These are phyloP conservation scores for Cheiracanthium punctorium DNA, from an alignment of 2,888 invertebrate species.

Conservation along the genomic window DNA sequence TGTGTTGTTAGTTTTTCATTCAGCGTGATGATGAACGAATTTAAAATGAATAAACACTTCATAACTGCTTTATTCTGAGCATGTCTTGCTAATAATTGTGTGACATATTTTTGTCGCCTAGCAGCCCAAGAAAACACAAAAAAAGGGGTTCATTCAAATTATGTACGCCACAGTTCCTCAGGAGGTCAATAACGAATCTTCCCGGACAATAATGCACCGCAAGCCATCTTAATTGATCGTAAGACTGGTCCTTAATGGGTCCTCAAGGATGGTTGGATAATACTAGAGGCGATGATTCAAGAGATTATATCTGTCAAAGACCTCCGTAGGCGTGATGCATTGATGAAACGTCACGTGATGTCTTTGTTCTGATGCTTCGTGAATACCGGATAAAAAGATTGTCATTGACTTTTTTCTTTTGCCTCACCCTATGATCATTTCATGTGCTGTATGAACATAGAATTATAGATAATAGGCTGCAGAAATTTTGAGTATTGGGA, in stretches of 20 bases:
- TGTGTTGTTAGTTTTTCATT: no score
- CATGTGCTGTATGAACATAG: no score
- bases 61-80: no score
- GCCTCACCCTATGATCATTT: no score
- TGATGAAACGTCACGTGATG: conserved; percentile 17
- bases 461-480: no score
- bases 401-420: no score
- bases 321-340: conserved; percentile 27
- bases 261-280: conserved; percentile 28
- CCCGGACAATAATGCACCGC: conserved; percentile 8
- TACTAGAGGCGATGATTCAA: conserved; percentile 16
- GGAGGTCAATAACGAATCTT: neutral
- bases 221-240: conserved; percentile 11
- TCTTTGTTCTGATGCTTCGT: conserved; percentile 9
- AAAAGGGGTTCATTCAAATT: conserved; percentile 1
- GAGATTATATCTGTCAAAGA: conserved; percentile 35
- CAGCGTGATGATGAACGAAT: no score
- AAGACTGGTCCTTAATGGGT: conserved; percentile 12
- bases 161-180: neutral
- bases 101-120: no score
- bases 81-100: no score
- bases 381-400: neutral
- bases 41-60: no score
- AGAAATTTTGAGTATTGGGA: no score
- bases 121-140: neutral